Evolutionary conservation across 2,113 vertebrate genomes (phyloP).

Genomic region (Macquaria ambigua): DNA sequence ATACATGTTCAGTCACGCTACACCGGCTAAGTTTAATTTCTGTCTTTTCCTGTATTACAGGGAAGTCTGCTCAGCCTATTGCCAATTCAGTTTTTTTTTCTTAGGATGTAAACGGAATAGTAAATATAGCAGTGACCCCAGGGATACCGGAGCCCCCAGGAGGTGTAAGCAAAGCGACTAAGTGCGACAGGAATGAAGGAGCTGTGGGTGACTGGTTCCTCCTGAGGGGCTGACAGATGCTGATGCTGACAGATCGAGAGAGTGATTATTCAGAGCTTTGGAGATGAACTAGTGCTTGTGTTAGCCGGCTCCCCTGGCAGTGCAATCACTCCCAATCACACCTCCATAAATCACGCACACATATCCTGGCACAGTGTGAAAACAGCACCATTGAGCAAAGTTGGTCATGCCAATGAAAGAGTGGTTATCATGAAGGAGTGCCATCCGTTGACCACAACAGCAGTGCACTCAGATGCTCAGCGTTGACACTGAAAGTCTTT

Average conservation of each 20-base stretch:
- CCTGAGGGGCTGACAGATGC: conserved; percentile 66
- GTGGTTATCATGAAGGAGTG: conserved; percentile 43
- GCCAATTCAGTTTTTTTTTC: background rate
- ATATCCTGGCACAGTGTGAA: conserved; percentile 52
- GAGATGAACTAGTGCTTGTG: conserved; percentile 78
- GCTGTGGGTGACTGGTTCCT: conserved; percentile 63
- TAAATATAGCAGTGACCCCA: conserved; percentile 50
- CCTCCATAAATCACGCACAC: conserved; percentile 74
- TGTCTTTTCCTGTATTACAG: conserved; percentile 24
- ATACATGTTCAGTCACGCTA: conserved; percentile 51
- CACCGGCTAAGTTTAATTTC: conserved; percentile 55
- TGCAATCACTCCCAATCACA: conserved; percentile 78
- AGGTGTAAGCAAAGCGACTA: conserved; percentile 45
- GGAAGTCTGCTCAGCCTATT: conserved; percentile 29
- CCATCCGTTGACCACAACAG: conserved; percentile 26
- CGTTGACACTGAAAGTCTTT: conserved; percentile 20
- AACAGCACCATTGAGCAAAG: conserved; percentile 47
- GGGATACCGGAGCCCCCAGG: conserved; percentile 17
- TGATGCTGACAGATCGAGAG: conserved; percentile 75
- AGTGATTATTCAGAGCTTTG: conserved; percentile 79
- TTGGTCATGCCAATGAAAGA: conserved; percentile 53
- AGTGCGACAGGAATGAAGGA: conserved; percentile 59
- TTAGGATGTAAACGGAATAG: conserved; percentile 43
- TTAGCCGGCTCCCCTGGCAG: conserved; percentile 68
- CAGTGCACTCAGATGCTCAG: background rate